A percentile compares a stretch with the other conserved stretches of the same genome.
phyloP scores from a whole-genome alignment of 2,797 vertebrate genomes.

The Leucoraja ocellata region DNA sequence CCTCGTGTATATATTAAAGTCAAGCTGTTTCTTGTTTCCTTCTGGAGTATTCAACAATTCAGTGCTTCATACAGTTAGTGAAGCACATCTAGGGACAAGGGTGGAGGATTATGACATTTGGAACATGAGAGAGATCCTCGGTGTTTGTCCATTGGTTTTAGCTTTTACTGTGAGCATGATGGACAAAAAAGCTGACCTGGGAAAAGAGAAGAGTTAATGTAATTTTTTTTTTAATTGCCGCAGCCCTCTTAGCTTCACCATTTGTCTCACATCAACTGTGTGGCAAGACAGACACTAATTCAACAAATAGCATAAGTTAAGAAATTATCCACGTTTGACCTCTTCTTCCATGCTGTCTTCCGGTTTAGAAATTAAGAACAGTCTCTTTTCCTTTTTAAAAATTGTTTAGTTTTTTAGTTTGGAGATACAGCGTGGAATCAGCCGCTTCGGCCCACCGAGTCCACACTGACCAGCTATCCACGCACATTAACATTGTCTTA shows the following conservation, averaged over 20 bases:
- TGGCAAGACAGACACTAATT: background rate
- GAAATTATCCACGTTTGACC: slow-evolving; percentile 9
- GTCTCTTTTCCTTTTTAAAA: background rate
- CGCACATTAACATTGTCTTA: too few relatives aligned
- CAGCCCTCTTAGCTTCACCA: background rate
- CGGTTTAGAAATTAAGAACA: slow-evolving; percentile 30
- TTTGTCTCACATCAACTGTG: background rate
- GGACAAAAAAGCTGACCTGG: too few relatives aligned
- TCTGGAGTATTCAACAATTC: background rate
- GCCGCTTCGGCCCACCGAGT: too few relatives aligned
- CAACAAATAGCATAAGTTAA: slow-evolving; percentile 19
- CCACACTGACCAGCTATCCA: too few relatives aligned
- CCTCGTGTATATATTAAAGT: background rate
- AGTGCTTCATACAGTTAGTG: background rate
- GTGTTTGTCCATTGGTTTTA: background rate
- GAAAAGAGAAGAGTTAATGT: background rate
- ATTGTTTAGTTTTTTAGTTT: background rate
- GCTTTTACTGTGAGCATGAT: background rate
- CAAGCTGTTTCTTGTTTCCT: background rate
- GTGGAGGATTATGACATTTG: background rate
- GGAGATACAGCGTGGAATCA: too few relatives aligned
- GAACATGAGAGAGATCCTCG: background rate
- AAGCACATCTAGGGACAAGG: background rate
- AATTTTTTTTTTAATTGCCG: background rate
- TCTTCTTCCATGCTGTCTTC: background rate